Evolutionary conservation across 2,888 invertebrate species (phyloP), one percentile per base, ranked within the genome.

Genomic region (Atherix ibis): DNA sequence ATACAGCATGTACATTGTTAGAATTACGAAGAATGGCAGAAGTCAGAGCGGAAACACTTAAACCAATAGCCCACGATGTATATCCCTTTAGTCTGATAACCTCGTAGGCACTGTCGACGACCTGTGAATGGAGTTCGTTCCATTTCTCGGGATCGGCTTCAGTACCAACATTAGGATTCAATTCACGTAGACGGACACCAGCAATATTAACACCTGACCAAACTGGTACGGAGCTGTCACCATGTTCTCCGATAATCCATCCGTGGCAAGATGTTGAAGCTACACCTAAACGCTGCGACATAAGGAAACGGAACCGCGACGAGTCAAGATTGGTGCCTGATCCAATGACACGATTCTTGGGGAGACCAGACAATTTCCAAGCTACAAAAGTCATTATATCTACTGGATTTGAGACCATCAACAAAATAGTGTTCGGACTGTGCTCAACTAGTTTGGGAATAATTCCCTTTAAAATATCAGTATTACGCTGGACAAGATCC

Each of bases 171-270:
- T 67, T 62, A 14, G 80, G 76, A 54, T 84, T 77, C 19, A 91
- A 52, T 45, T 87, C 85, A 43, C 73, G 70, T 36, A 91, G 66
- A 4, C 80, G 71, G 0, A 89, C 87, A 5, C 91, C 92, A 5
- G 87, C 89, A 28, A 92, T 73, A 58, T 89, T 91, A 15, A 89
- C 88, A 9, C 87, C 85, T 2, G 89, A 89, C 91, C 91, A 92
- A 1, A 92, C 83, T 6, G 89, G 81, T 40, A 91, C 85, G 44
- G 83, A 83, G 36, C 80, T 77, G 50, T 92, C 92, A 1, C 92
- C 92, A 49, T 92, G 92, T 53, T 92, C 92, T 18, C 92, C 92
- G 50, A 92, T 87, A 49, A 92, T 83, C 73, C 84, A 92, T 0
- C 85, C 91, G 53, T 92, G 89, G 50, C 82, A 81, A 43, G 82